Evolutionary conservation across 2,797 vertebrate genomes (phyloP).

Genomic region (Ctenochaetus hawaiiensis): DNA sequence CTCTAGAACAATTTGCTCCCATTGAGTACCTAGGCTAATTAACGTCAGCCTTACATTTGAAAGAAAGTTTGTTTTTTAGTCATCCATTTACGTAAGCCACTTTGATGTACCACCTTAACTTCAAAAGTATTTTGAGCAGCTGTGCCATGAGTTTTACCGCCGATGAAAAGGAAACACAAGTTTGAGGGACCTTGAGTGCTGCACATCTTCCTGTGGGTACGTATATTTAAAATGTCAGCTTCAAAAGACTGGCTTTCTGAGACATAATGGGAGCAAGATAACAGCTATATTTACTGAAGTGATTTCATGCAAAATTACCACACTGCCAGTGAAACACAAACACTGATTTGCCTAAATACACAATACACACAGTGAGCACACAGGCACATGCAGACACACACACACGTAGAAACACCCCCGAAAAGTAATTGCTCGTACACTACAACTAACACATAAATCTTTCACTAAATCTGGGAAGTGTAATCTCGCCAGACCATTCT

Average conservation of each 20-base stretch:
- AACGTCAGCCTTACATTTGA: conserved; percentile 68
- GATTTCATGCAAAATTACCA: conserved; percentile 78
- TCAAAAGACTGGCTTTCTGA: conserved; percentile 73
- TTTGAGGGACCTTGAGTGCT: conserved; percentile 69
- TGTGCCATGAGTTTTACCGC: conserved; percentile 44
- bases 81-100: conserved; percentile 61
- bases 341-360: conserved; percentile 66
- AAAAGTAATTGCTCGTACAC: conserved; percentile 27
- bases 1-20: conserved; percentile 78
- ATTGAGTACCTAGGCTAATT: conserved; percentile 77
- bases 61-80: conserved; percentile 67
- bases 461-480: conserved; percentile 29
- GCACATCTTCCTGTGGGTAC: conserved; percentile 62
- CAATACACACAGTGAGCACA: conserved; percentile 43
- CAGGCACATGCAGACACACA: not conserved
- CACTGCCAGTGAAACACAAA: conserved; percentile 69
- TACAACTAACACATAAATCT: conserved; percentile 37
- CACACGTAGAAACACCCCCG: conserved; percentile 11
- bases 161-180: conserved; percentile 62
- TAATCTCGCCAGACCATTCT: conserved; percentile 25
- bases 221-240: conserved; percentile 71
- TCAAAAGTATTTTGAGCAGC: conserved; percentile 54
- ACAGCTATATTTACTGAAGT: conserved; percentile 80
- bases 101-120: conserved; percentile 65
- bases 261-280: conserved; percentile 76